Evolutionary conservation across 2,113 vertebrate species (phyloP), one percentile per base, ranked within the genome.

Genomic region (Mustela lutreola): DNA sequence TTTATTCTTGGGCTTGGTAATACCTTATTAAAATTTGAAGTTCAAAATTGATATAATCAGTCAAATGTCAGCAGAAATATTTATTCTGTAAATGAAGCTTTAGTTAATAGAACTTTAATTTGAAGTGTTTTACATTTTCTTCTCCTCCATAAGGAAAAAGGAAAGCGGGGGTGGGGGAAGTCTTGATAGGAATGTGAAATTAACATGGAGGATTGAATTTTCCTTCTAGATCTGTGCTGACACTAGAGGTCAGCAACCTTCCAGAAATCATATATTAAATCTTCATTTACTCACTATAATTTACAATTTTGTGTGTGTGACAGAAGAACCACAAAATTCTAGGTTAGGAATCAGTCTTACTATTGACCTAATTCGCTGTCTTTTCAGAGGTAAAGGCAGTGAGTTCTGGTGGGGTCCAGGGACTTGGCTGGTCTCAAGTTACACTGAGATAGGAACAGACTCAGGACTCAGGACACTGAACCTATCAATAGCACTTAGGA

Each of bases 1-100:
- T 99, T 99, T 99, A 98, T 99, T 99, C 98, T 98, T 97, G 97
- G 97, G 97, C 98, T 99, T 98, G 98, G 98, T 98, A 98, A 98
- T 98, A 98, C 98, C 98, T 99, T 99, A 99, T 99, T 99, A 99
- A 99, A 99, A 99, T 98, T 97, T 99, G 98, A 99, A 98, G 98
- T 98, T 98, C 98, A 99, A 98, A 98, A 98, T 97, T 98, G 99
- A 99, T 99, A 98, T 98, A 98, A 99, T 99, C 98, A 98, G 98
- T 99, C 98, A 98, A 98, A 99, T 98, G 98, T 99, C 98, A 98
- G 98, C 95, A 99, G 98, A 98, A 99, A 98, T 99, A 98, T 99
- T 99, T 99, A 98, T 98, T 99, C 98, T 99, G 97, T 98, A 98
- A 98, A 98, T 98, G 97, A 98, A 98, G 98, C 98, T 98, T 98